Percentiles rank a stretch among this genome's conserved stretches.
Evolutionary conservation across 2,797 vertebrate species (phyloP).

Genomic region (Spinus olivaceus): DNA sequence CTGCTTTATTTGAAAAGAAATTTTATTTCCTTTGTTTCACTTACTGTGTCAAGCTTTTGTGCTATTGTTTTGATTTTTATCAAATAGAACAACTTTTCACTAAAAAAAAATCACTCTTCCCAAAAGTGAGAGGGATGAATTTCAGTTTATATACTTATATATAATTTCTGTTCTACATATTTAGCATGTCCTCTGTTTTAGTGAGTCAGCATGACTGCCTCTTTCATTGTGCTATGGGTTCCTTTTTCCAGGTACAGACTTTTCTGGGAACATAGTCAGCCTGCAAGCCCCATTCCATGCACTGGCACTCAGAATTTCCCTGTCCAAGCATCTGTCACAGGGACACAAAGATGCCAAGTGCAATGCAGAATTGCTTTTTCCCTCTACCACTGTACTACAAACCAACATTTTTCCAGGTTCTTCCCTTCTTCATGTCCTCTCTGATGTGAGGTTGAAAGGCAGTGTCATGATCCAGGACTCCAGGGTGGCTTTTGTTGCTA

Average conservation of each 20-base stretch:
- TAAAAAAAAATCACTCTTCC: background rate
- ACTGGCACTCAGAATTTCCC: background rate
- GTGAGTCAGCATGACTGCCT: background rate
- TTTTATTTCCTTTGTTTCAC: background rate
- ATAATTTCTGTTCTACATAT: background rate
- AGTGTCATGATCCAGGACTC: background rate
- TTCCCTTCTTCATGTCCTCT: background rate
- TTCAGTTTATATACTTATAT: background rate
- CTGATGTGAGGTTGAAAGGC: background rate
- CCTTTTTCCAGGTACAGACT: background rate
- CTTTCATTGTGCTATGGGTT: background rate
- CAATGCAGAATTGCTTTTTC: background rate
- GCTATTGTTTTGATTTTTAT: background rate
- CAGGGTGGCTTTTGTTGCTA: background rate
- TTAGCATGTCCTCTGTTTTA: background rate
- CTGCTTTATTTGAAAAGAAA: background rate
- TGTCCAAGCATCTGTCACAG: background rate
- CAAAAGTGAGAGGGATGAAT: background rate
- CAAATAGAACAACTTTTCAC: background rate
- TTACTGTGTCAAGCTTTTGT: background rate
- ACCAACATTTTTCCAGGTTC: background rate
- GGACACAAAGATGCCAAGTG: background rate
- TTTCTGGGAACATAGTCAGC: background rate
- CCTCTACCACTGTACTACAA: background rate
- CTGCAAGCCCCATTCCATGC: background rate